Evolutionary conservation across 2,113 vertebrate genomes (phyloP), one percentile per base, ranked within the genome.

Genomic region (Anthoscopus minutus): DNA sequence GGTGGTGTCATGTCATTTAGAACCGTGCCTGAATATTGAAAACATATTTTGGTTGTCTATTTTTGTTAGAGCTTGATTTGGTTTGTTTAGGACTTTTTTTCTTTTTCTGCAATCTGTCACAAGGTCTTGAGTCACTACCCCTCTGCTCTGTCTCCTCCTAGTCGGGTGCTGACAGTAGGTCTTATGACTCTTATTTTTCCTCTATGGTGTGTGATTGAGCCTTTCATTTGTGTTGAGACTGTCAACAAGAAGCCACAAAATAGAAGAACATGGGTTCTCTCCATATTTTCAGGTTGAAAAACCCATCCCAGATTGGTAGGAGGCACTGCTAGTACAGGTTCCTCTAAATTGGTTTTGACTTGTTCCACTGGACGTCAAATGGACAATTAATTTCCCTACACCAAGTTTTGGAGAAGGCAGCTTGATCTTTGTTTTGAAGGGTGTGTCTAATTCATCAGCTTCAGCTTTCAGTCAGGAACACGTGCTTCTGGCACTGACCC

Each of bases 361-460:
- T 83, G 71, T 92, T 74, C 38, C 51, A 10, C 47, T 80, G 69
- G 28, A 69, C 27, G 15, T 44, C 6, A 40, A 93, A 61, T 28
- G 85, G 58, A 66, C 66, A 80, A 80, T 88, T 88, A 74, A 91
- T 88, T 81, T 86, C 60, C 64, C 67, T 53, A 6, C 86, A 74
- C 31, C 12, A 21, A 74, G 51, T 60, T 70, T 94, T 73, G 86
- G 94, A 82, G 81, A 67, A 89, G 80, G 84, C 86, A 88, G 81
- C 60, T 90, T 81, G 76, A 86, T 94, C 86, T 93, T 88, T 94
- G 37, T 91, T 96, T 86, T 95, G 93, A 93, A 95, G 92, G 94
- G 92, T 95, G 95, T 92, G 94, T 90, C 95, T 82, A 95, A 97
- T 97, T 92, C 87, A 96, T 95, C 93, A 87, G 86, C 90, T 71